Evolutionary conservation across 2,797 vertebrate species (phyloP), one percentile per base, ranked within the genome.

Genomic region (Anguilla megastoma): DNA sequence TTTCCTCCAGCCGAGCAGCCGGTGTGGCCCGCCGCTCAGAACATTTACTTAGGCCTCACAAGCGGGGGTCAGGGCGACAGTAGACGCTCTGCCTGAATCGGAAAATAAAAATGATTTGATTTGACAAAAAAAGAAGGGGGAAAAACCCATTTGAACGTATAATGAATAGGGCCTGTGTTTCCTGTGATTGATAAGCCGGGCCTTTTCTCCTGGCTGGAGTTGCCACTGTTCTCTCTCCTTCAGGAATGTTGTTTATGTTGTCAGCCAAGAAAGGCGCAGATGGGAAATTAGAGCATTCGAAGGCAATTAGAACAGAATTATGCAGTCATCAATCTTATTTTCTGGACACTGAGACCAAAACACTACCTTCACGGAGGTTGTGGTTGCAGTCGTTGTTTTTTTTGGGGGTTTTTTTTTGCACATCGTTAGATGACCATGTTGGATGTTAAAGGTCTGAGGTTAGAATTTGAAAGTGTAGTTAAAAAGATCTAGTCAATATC

Each of bases 1-100:
- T 92, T 95, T 95, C 96, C 95, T 95, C 94, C 92, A 92, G 36
- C 90, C 66, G 10, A 85, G 45, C 63, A 93, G 93, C 93, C 92
- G 93, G 91, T 91, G 92, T 93, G 93, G 93, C 93, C 94, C 91
- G 90, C 91, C 91, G 94, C 88, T 93, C 94, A 91, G 91, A 93
- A 92, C 92, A 91, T 92, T 94, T 91, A 91, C 88, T 92, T 89
- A 90, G 92, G 90, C 92, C 93, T 69, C 36, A 90, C 92, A 79
- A 79, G 94, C 92, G 92, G 94, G 93, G 92, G 93, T 93, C 93
- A 95, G 93, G 92, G 94, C 90, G 91, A 91, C 90, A 89, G 90
- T 88, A 90, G 85, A 90, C 92, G 90, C 89, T 90, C 56, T 88
- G 91, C 85, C 84, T 36, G 91, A 93, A 92, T 86, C 90, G 41